Base-by-base conservation (phyloP, 2,797 vertebrate species). In the Thunnus albacares region DNA sequence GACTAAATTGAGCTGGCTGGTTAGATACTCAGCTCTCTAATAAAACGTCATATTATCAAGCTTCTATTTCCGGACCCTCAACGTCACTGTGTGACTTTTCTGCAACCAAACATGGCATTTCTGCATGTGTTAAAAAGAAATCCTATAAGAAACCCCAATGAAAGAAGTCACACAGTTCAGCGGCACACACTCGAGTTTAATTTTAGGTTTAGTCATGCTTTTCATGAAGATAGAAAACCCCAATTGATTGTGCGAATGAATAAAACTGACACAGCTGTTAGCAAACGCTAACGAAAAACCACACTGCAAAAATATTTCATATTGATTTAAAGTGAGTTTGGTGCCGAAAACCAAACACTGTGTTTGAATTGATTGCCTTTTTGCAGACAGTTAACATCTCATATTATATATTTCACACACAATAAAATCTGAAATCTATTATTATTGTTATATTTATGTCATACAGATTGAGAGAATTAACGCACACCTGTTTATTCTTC, bases 191-290 rank as follows among this genome's bases (percentile, higher is more conserved):
- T 9, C 35, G n/a, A 10, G 22, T 13, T 33, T 30, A 0, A 17
- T 26, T 63, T 64, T 15, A 26, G 22, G 17, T 26, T 52, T 4
- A 38, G 12, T 67, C 49, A 47, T 38, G 28, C 18, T 47, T 65
- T 56, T 66, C 0, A 71, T 33, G 33, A 45, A 41, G 12, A 14
- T 18, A 49, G 55, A 51, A 72, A 71, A 3, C 4, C 7, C 8
- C 43, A 24, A 3, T 12, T 45, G 43, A 55, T 15, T 57, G 20
- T 28, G 24, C 35, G 12, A 71, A 71, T 49, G 71, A 83, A 11
- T 38, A 51, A 56, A 65, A 15, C 33, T 53, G 43, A 51, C 6
- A 1, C 68, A 74, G 59, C 58, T 64, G 58, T 6, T 43, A 13
- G 41, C 4, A 43, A 14, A 43, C 41, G 41, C 4, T 43, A 13